Evolutionary conservation across 2,888 invertebrate genomes (phyloP).

Genomic region (Ypsolopha scabrella): DNA sequence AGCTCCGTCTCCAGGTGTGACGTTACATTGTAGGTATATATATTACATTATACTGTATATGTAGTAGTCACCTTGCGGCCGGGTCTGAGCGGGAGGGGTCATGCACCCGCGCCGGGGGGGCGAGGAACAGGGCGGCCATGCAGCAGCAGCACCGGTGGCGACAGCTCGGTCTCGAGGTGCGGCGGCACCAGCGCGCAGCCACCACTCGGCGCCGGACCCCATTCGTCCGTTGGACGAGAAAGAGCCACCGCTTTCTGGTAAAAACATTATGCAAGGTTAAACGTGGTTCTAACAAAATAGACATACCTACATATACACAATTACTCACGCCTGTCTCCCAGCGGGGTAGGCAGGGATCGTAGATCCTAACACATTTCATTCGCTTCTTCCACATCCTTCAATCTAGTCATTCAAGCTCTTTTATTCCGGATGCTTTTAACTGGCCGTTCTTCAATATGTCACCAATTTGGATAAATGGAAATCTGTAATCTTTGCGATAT

Average conservation of each 20-base stretch:
- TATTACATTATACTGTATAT: too few species aligned
- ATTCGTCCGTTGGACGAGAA: constrained; percentile 77
- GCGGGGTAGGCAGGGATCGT: too few species aligned
- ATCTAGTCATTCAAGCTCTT: too few species aligned
- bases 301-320: too few species aligned
- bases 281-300: too few species aligned
- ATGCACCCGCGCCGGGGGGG: constrained; percentile 63
- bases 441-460: too few species aligned
- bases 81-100: constrained; percentile 52
- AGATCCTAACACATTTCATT: too few species aligned
- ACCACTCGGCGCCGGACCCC: constrained; percentile 71
- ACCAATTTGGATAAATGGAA: too few species aligned
- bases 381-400: too few species aligned
- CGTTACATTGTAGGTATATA: constrained; percentile 43
- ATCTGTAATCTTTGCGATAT: too few species aligned
- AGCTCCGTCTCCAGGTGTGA: constrained; percentile 61
- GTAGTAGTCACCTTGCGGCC: constrained; percentile 44
- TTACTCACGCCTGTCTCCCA: too few species aligned
- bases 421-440: too few species aligned
- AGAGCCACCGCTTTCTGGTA: constrained; percentile 72
- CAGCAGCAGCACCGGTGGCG: constrained; percentile 59
- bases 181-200: constrained; percentile 72
- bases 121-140: constrained; percentile 66
- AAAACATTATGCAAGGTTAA: not conserved
- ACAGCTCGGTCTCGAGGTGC: constrained; percentile 55